Percentiles rank a stretch among this genome's conserved stretches.
Conservation (phyloP, 2,797 vertebrate genomes). For the Esox lucius region DNA sequence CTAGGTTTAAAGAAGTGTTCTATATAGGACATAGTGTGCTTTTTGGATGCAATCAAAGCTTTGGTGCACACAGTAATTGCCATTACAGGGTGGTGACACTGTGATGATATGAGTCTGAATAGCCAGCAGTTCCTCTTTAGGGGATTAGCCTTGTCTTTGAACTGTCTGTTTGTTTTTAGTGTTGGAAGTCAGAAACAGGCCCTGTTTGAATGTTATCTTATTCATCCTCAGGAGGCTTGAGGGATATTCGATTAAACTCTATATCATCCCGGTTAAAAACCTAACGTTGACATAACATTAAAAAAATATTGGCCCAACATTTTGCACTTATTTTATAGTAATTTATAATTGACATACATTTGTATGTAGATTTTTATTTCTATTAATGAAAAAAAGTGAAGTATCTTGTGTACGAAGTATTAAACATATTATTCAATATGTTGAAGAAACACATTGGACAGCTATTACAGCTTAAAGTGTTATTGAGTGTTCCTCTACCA, state of each 20-base stretch:
- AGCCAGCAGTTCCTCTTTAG: not conserved
- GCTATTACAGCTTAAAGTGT: too few species aligned
- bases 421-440: too few species aligned
- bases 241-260: not conserved
- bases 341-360: too few species aligned
- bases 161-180: not conserved
- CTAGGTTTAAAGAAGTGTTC: too few species aligned
- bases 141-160: not conserved
- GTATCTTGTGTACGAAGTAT: too few species aligned
- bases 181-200: not conserved
- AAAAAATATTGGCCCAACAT: not conserved
- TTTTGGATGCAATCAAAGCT: not conserved
- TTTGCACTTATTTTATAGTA: too few species aligned
- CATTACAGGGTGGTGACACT: not conserved
- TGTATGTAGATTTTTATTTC: too few species aligned
- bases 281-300: not conserved
- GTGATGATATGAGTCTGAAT: slow-evolving; percentile 4
- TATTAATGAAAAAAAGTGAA: too few species aligned
- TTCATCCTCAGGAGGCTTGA: not conserved
- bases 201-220: too few species aligned
- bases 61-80: not conserved
- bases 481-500: too few species aligned
- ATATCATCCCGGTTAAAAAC: not conserved
- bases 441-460: too few species aligned
- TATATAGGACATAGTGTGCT: too few species aligned